Conservation (phyloP, 2,888 invertebrate genomes). For the Axea sp. region DNA sequence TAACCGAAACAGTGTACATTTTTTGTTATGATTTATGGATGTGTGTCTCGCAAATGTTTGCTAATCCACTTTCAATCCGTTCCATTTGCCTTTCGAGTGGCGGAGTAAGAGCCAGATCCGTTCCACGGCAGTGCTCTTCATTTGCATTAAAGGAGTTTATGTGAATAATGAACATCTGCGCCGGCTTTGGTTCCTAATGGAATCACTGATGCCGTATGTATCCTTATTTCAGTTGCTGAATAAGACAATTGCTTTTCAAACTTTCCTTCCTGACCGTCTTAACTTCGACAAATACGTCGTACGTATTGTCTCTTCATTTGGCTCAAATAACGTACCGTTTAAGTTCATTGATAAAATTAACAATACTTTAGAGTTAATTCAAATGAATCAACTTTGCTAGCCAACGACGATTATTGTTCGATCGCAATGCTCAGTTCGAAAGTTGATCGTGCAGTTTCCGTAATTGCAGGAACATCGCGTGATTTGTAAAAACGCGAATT, state of each 20-base stretch:
- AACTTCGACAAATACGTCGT: no score
- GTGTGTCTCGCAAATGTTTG: constrained; percentile 30
- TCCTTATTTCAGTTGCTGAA: constrained; percentile 7
- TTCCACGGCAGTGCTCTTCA: constrained; percentile 46
- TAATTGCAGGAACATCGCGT: no score
- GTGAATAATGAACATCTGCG: constrained; percentile 39
- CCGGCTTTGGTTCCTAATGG: constrained; percentile 8
- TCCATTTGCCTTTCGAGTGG: constrained; percentile 35
- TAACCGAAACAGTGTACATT: constrained; percentile 26
- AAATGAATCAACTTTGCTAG: no score
- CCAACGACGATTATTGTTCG: no score
- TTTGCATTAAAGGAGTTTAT: constrained; percentile 49
- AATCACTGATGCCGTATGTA: constrained; percentile 9
- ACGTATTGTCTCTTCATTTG: no score
- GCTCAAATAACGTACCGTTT: no score
- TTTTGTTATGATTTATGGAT: constrained; percentile 37
- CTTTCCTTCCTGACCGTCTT: no score
- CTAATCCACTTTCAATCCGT: constrained; percentile 53
- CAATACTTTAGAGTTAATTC: no score
- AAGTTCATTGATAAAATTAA: no score
- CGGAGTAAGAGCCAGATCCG: constrained; percentile 26
- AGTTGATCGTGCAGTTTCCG: no score
- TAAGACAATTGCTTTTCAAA: constrained; percentile 1
- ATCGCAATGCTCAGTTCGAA: no score
- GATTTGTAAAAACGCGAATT: no score